These are phyloP conservation scores for Pasiphila rectangulata DNA, from an alignment of 2,888 invertebrate genomes.

Conservation along the genomic window DNA sequence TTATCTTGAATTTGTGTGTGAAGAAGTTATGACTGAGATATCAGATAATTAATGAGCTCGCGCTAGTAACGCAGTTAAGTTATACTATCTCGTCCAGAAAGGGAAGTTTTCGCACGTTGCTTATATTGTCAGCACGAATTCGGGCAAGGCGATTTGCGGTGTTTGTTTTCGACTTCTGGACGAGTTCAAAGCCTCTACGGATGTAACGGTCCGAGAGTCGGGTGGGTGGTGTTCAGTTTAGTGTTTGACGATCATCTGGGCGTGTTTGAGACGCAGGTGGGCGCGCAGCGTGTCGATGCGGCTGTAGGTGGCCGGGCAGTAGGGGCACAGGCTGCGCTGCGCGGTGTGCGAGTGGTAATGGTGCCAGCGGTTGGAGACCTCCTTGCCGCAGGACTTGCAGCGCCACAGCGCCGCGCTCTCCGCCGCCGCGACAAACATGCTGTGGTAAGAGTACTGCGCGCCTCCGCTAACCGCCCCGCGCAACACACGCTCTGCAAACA, in stretches of 20 bases:
- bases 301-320: slow-evolving; percentile 93
- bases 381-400: slow-evolving; percentile 91
- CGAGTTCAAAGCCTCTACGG: too few relatives aligned
- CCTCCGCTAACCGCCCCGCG: slow-evolving; percentile 26
- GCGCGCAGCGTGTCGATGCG: slow-evolving; percentile 92
- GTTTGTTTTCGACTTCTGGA: too few relatives aligned
- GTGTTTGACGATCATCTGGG: slow-evolving; percentile 73
- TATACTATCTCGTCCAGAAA: too few relatives aligned
- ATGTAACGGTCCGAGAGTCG: background rate
- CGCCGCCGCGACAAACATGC: slow-evolving; percentile 89
- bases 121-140: too few relatives aligned
- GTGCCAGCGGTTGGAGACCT: slow-evolving; percentile 93
- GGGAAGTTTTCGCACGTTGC: too few relatives aligned
- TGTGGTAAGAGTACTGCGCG: slow-evolving; percentile 86
- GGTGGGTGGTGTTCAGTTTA: slow-evolving; percentile 33
- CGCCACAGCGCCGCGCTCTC: slow-evolving; percentile 88
- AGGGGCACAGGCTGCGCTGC: slow-evolving; percentile 89
- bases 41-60: too few relatives aligned
- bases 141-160: too few relatives aligned
- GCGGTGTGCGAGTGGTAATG: slow-evolving; percentile 92
- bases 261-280: slow-evolving; percentile 89
- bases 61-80: too few relatives aligned
- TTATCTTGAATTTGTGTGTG: too few relatives aligned
- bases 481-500: slow-evolving; percentile 26
- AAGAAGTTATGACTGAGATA: too few relatives aligned